These are phyloP conservation scores for Paramacrobiotus metropolitanus DNA, from an alignment of 1,140 invertebrate species.

Conservation along the genomic window DNA sequence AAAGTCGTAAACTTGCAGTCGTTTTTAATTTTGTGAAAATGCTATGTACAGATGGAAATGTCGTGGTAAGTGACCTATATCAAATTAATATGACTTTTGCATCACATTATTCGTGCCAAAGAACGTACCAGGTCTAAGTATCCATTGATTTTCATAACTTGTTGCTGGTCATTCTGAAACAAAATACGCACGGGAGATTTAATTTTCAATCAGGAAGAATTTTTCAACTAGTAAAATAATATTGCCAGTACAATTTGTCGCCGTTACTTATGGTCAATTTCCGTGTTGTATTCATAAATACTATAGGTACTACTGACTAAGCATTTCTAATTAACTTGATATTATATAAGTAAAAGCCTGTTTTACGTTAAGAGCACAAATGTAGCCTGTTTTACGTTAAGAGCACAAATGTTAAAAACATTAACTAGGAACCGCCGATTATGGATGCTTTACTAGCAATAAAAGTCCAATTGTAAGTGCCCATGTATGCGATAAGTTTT, in stretches of 20 bases:
- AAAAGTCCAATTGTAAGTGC: too few relatives aligned
- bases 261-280: not conserved
- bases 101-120: not conserved
- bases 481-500: too few relatives aligned
- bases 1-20: too few relatives aligned
- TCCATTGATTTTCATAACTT: conserved; percentile 97
- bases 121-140: conserved; percentile 69
- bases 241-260: not conserved
- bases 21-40: too few relatives aligned
- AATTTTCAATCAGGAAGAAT: not conserved
- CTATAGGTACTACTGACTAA: not conserved
- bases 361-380: not conserved
- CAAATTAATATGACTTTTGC: too few relatives aligned
- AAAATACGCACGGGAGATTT: conserved; percentile 14
- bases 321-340: not conserved
- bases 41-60: too few relatives aligned
- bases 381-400: too few relatives aligned
- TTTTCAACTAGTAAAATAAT: not conserved
- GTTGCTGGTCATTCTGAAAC: conserved; percentile 89
- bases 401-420: too few relatives aligned
- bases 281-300: not conserved
- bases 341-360: not conserved
- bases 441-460: too few relatives aligned
- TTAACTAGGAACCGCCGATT: too few relatives aligned
- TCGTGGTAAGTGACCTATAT: too few relatives aligned